Percentiles rank a stretch among this genome's conserved stretches.
These are phyloP conservation scores for Nematopogon swammerdamellus DNA, from an alignment of 2,888 invertebrate genomes.

Conservation along the genomic window DNA sequence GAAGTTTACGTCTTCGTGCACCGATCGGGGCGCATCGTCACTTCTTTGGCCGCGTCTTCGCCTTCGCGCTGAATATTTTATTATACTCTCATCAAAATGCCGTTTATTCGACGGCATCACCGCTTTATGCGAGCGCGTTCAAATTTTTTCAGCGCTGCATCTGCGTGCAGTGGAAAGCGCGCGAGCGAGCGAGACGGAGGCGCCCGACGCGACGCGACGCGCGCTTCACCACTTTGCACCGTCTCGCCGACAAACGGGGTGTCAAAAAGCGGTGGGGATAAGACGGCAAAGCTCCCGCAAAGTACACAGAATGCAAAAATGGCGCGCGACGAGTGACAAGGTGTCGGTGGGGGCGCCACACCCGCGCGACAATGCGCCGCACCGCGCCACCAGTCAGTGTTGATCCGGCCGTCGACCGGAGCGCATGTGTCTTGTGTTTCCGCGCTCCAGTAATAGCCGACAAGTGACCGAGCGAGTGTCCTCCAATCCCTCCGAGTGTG, in stretches of 20 bases:
- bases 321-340: slow-evolving; percentile 54
- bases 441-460: not conserved
- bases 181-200: slow-evolving; percentile 39
- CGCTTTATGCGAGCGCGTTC: too few relatives aligned
- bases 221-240: not conserved
- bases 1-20: slow-evolving; percentile 46
- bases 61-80: slow-evolving; percentile 37
- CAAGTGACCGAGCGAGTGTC: not conserved
- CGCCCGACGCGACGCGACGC: not conserved
- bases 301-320: slow-evolving; percentile 59
- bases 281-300: slow-evolving; percentile 57
- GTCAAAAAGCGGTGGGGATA: slow-evolving; percentile 57
- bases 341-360: slow-evolving; percentile 28
- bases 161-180: not conserved
- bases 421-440: slow-evolving; percentile 19
- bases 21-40: slow-evolving; percentile 20
- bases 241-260: slow-evolving; percentile 37
- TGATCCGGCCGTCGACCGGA: slow-evolving; percentile 27
- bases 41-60: slow-evolving; percentile 42
- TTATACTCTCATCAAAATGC: slow-evolving; percentile 53
- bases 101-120: slow-evolving; percentile 21
- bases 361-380: slow-evolving; percentile 19
- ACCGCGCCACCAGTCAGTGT: slow-evolving; percentile 26
- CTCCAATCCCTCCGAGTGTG: not conserved
- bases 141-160: slow-evolving; percentile 28